phyloP scores from a whole-genome alignment of 2,888 invertebrate species.

The Tortrix viridana region DNA sequence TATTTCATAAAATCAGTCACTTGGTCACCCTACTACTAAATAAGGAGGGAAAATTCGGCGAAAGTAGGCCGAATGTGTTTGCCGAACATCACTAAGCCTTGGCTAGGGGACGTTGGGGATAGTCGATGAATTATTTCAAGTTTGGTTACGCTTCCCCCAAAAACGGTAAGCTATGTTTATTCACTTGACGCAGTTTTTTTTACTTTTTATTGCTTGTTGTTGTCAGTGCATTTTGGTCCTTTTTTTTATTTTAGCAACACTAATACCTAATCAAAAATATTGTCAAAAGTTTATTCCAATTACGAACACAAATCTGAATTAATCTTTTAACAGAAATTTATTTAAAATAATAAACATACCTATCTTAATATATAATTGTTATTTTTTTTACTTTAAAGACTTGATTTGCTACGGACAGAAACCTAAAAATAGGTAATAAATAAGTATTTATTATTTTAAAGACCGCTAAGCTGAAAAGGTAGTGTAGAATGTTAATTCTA shows the following conservation, averaged over 20 bases:
- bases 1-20: not conserved
- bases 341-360: too few relatives aligned
- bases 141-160: constrained; percentile 31
- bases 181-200: constrained; percentile 28
- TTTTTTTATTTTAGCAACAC: not conserved
- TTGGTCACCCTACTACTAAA: constrained; percentile 39
- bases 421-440: too few relatives aligned
- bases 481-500: too few relatives aligned
- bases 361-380: too few relatives aligned
- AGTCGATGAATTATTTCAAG: constrained; percentile 18
- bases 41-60: constrained; percentile 40
- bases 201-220: not conserved
- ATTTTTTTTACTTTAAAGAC: too few relatives aligned
- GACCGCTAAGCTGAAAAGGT: too few relatives aligned
- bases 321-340: too few relatives aligned
- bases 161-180: constrained; percentile 26
- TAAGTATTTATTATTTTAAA: too few relatives aligned
- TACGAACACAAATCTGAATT: too few relatives aligned
- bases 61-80: constrained; percentile 54
- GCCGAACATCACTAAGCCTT: constrained; percentile 32
- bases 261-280: not conserved
- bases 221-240: not conserved
- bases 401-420: too few relatives aligned
- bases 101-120: constrained; percentile 22
- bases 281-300: too few relatives aligned